Evolutionary conservation across 1,140 invertebrate species (phyloP).

Genomic region (Lamellibrachia luymesi): DNA sequence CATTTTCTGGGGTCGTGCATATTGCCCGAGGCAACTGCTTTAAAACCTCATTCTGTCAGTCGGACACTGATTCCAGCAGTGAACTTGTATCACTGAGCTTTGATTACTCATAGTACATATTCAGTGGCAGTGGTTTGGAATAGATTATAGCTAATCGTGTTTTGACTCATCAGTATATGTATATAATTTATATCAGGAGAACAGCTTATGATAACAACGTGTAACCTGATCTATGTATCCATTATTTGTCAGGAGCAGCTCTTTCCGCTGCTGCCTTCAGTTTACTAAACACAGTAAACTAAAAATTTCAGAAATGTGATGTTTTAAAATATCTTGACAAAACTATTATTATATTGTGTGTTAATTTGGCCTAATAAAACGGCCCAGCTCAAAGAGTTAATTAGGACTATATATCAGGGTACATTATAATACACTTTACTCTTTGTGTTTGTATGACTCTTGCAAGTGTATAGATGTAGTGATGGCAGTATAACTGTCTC

Average conservation of each 20-base stretch:
- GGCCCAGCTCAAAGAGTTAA: too few relatives aligned
- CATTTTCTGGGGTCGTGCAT: slow-evolving; percentile 9
- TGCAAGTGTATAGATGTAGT: too few relatives aligned
- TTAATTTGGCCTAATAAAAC: not conserved
- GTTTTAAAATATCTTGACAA: not conserved
- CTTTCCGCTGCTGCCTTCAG: not conserved
- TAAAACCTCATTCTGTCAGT: slow-evolving; percentile 1
- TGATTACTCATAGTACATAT: not conserved
- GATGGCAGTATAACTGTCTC: too few relatives aligned
- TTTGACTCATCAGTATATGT: not conserved
- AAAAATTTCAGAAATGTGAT: not conserved
- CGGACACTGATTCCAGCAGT: not conserved
- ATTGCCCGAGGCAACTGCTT: not conserved
- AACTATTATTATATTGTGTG: not conserved
- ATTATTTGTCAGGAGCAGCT: not conserved
- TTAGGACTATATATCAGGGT: too few relatives aligned
- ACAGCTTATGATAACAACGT: not conserved
- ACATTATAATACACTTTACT: too few relatives aligned
- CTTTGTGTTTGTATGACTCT: too few relatives aligned
- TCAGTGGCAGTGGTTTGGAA: slow-evolving; percentile 7
- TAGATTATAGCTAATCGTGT: not conserved
- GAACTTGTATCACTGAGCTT: not conserved
- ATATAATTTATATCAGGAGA: not conserved
- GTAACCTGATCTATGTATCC: not conserved
- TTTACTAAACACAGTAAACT: not conserved